Conservation (phyloP, 2,797 vertebrate species). For the Aldrovandia affinis region DNA sequence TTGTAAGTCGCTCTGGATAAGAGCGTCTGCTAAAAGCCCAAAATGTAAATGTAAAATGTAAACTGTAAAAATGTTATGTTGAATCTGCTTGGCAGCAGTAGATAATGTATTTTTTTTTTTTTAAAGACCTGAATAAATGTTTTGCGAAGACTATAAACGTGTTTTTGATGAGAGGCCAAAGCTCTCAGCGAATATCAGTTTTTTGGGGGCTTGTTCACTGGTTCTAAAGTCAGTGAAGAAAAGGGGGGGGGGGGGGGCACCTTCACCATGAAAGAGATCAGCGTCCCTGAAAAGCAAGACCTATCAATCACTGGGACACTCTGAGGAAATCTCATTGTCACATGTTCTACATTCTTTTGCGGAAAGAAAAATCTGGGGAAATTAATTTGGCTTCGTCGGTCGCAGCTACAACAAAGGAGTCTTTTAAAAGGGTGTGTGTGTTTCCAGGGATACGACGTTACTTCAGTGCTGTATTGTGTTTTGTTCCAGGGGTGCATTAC, state of each 20-base stretch:
- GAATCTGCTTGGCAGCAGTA: neutral
- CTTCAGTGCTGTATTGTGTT: constrained; percentile 60
- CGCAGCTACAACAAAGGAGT: constrained; percentile 76
- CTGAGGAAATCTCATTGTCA: constrained; percentile 71
- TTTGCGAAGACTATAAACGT: constrained; percentile 25
- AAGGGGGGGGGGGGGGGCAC: too few species aligned
- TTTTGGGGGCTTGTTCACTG: constrained; percentile 34
- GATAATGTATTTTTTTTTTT: neutral
- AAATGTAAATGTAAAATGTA: too few species aligned
- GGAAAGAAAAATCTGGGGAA: constrained; percentile 74
- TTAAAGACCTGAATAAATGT: neutral
- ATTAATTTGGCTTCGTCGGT: constrained; percentile 79
- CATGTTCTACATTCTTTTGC: constrained; percentile 76
- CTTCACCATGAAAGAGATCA: constrained; percentile 71
- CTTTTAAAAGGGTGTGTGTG: constrained; percentile 75
- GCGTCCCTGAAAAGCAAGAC: constrained; percentile 68
- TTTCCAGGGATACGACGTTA: constrained; percentile 71
- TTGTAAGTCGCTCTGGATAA: too few species aligned
- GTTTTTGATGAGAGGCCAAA: constrained; percentile 38
- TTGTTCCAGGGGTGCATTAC: constrained; percentile 45
- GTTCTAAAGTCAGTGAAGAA: constrained; percentile 53
- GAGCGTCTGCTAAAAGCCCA: too few species aligned
- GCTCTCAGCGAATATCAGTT: constrained; percentile 48
- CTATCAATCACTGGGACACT: constrained; percentile 71
- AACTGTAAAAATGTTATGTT: neutral